Evolutionary conservation across 1,140 invertebrate species (phyloP).

Genomic region (Leptopilina boulardi): DNA sequence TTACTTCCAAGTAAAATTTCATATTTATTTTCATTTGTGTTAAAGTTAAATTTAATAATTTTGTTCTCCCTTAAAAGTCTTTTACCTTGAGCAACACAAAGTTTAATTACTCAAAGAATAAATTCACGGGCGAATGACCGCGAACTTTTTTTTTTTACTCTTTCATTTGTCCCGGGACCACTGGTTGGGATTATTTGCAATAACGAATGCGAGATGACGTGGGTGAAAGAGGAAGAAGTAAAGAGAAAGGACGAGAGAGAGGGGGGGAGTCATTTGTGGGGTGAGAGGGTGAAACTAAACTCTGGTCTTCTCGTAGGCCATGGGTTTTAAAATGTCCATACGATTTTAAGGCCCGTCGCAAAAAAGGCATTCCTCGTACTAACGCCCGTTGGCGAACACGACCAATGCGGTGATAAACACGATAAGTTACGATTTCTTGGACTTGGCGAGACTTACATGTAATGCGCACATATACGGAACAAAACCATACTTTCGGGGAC

Average conservation of each 20-base stretch:
- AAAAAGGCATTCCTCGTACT: constrained; percentile 69
- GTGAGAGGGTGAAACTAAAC: constrained; percentile 30
- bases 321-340: constrained; percentile 65
- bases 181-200: constrained; percentile 58
- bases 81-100: constrained; percentile 39
- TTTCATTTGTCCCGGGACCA: constrained; percentile 4
- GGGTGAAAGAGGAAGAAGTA: constrained; percentile 48
- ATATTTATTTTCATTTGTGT: too few relatives aligned
- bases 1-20: too few relatives aligned
- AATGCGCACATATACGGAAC: constrained; percentile 48
- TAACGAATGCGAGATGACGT: constrained; percentile 61
- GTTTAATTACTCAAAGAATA: constrained; percentile 51
- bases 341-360: constrained; percentile 72
- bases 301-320: constrained; percentile 45
- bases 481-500: constrained; percentile 51
- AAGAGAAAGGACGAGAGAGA: constrained; percentile 39
- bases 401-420: constrained; percentile 72
- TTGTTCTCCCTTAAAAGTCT: constrained; percentile 37
- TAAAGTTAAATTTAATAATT: constrained; percentile 29
- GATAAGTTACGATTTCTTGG: constrained; percentile 76
- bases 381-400: constrained; percentile 61
- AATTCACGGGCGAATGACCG: constrained; percentile 45
- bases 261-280: constrained; percentile 24
- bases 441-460: constrained; percentile 58
- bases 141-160: constrained; percentile 29